Evolutionary conservation across 2,888 invertebrate species (phyloP).

Genomic region (Girardia tigrina): DNA sequence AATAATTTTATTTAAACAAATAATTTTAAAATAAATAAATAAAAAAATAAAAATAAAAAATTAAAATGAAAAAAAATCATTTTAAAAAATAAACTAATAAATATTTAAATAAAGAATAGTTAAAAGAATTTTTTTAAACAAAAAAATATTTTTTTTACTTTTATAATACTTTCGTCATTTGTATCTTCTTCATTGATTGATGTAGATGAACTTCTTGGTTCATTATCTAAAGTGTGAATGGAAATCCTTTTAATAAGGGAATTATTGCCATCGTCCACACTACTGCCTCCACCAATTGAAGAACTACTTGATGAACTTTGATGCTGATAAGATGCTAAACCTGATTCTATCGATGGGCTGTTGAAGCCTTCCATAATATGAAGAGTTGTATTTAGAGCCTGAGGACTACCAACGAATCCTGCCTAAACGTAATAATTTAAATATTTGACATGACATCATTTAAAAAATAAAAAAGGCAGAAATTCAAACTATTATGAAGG

Average conservation of each 20-base stretch:
- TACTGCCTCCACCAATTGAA: slow-evolving; percentile 2
- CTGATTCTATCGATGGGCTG: slow-evolving; percentile 2
- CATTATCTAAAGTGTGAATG: not conserved
- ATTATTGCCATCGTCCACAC: slow-evolving; percentile 4
- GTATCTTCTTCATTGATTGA: not conserved
- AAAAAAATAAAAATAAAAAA: no score
- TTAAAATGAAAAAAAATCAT: no score
- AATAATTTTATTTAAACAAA: no score
- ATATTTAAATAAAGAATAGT: no score
- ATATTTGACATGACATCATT: no score
- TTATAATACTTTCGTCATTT: slow-evolving; percentile 6
- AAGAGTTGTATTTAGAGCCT: not conserved
- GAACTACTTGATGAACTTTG: slow-evolving; percentile 12
- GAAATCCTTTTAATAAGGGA: not conserved
- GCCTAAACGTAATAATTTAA: no score
- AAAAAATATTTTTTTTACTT: no score
- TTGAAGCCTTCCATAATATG: not conserved
- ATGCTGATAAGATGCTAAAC: not conserved
- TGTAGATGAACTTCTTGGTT: not conserved
- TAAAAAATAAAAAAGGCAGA: no score
- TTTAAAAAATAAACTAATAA: no score
- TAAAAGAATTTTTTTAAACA: no score
- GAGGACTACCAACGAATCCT: not conserved
- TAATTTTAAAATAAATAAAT: no score
- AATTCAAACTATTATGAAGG: no score